Evolutionary conservation across 2,797 vertebrate species (phyloP).

Genomic region (Myotis findleyi): DNA sequence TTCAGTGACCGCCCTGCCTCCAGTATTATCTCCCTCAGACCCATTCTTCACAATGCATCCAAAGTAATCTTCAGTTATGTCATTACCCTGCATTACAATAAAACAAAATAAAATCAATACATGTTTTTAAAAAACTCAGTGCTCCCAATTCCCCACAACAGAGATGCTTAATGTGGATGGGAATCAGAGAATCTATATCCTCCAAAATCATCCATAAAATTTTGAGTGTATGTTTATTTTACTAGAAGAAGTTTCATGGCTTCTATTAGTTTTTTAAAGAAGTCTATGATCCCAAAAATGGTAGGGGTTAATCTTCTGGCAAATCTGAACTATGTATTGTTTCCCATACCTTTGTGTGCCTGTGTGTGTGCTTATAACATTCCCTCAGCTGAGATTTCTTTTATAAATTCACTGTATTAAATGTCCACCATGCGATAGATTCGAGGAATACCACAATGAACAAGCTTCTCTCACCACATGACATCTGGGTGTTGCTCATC

Average conservation of each 20-base stretch:
- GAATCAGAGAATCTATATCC: not conserved
- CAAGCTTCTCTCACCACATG: not conserved
- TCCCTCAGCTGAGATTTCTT: conserved; percentile 33
- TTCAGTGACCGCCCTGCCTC: not conserved
- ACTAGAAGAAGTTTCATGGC: not conserved
- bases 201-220: conserved; percentile 41
- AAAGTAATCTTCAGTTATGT: not conserved
- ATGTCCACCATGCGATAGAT: not conserved
- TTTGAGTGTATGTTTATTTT: conserved; percentile 17
- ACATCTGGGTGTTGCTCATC: not conserved
- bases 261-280: not conserved
- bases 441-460: not conserved
- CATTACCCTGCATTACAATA: not conserved
- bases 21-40: not conserved
- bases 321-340: not conserved
- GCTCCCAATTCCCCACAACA: not conserved
- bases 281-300: not conserved
- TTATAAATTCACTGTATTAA: not conserved
- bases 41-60: not conserved
- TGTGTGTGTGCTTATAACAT: not conserved
- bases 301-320: not conserved
- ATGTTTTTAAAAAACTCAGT: not conserved
- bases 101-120: not conserved
- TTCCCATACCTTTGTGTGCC: not conserved
- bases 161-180: not conserved